Conservation (phyloP, 2,888 invertebrate genomes). For the Hylaea fasciaria region DNA sequence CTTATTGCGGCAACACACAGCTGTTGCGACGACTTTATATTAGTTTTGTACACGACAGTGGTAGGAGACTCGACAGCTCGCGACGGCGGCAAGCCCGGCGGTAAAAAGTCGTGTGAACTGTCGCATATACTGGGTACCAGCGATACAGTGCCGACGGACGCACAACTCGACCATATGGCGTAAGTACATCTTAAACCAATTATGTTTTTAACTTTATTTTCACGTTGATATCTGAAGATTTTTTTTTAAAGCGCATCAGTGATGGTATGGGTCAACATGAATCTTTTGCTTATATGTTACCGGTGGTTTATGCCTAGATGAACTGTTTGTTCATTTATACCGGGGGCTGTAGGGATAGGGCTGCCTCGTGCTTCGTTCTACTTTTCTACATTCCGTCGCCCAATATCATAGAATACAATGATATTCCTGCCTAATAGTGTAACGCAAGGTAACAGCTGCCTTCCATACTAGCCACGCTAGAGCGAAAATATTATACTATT, state of each 20-base stretch:
- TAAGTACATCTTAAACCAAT: conserved; percentile 57
- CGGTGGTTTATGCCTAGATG: too few relatives aligned
- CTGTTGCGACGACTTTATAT: conserved; percentile 19
- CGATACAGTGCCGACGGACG: conserved; percentile 90
- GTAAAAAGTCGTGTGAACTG: conserved; percentile 90
- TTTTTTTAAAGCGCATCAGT: too few relatives aligned
- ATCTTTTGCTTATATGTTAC: too few relatives aligned
- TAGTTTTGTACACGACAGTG: conserved; percentile 69
- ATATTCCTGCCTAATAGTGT: too few relatives aligned
- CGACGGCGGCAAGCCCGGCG: conserved; percentile 86
- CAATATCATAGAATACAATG: too few relatives aligned
- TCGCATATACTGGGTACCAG: conserved; percentile 96
- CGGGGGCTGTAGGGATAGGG: too few relatives aligned
- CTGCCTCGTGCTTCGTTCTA: too few relatives aligned
- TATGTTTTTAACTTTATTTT: conserved; percentile 15
- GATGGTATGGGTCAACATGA: background rate
- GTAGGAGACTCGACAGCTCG: conserved; percentile 93
- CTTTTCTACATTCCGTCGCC: too few relatives aligned
- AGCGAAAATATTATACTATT: too few relatives aligned
- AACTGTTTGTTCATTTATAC: background rate
- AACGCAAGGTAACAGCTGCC: too few relatives aligned
- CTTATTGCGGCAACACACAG: background rate
- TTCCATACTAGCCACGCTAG: too few relatives aligned
- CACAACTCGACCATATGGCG: conserved; percentile 89
- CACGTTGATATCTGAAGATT: conserved; percentile 7